Conservation (phyloP, 2,113 vertebrate genomes). For the Lagopus leucura region DNA sequence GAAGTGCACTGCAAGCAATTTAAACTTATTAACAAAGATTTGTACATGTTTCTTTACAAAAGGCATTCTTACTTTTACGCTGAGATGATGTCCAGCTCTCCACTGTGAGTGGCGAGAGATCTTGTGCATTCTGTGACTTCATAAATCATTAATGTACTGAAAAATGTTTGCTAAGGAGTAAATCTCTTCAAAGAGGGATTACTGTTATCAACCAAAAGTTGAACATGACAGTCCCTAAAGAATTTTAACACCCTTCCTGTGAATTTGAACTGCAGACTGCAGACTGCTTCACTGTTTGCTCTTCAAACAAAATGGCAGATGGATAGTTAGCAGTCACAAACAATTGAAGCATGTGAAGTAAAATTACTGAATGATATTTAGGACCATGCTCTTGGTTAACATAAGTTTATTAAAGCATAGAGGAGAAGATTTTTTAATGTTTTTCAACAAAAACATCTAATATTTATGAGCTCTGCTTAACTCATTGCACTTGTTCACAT, state of each 20-base stretch:
- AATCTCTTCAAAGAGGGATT: not conserved
- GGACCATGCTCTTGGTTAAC: not conserved
- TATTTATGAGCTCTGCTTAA: not conserved
- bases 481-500: not conserved
- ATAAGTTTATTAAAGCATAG: not conserved
- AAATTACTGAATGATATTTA: not conserved
- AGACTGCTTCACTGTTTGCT: not conserved
- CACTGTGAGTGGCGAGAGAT: not conserved
- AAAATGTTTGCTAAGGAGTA: not conserved
- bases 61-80: not conserved
- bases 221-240: not conserved
- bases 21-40: not conserved
- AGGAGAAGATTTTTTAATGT: not conserved
- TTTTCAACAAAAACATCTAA: not conserved
- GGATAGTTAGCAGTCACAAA: not conserved
- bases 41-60: not conserved
- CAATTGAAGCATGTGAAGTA: not conserved
- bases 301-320: not conserved
- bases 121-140: not conserved
- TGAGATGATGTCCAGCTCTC: not conserved
- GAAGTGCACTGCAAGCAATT: not conserved
- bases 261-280: not conserved
- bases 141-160: not conserved
- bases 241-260: not conserved
- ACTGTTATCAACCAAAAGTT: not conserved